Base-by-base conservation (phyloP, 2,888 invertebrate genomes). In the Pseudococcus jackbeardsleyi region DNA sequence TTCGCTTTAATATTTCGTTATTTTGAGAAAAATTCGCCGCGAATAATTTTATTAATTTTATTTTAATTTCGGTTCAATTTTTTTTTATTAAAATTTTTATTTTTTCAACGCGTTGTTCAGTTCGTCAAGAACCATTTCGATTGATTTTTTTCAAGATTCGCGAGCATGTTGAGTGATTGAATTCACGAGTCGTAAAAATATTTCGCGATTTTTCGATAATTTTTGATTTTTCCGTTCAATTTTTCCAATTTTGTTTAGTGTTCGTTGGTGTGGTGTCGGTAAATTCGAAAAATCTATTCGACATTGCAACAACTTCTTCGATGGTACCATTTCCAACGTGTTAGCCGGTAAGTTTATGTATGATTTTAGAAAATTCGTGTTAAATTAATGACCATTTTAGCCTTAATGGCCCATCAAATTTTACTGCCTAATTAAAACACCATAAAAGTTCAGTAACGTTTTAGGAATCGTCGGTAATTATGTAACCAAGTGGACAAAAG, bases 1-100 rank as follows among this genome's bases (percentile, higher is more conserved):
- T 46, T 77, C 77, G 77, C 72, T 39, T 50, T 0, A 50, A 26
- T 77, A 77, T 50, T 59, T 50, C 87, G 22, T 12, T 72, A 7
- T 59, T 59, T 59, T 59, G 8, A 72, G 22, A 26, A 26, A 72
- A 77, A 77, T 39, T 77, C 39, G 19, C 19, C 64, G 22, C 64
- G 50, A 50, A 50, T 50, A 15, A 15, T 15, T 17, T 50, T 50
- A 11, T 5, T 15, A 15, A 50, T 15, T 17, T 50, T 50, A 11
- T 5, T 15, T 1, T 17, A 17, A 50, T 15, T 50, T 50, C 50
- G 17, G 15, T 50, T 50, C 17, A 50, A 17, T 50, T 50, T 50
- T 50, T 50, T 50, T 15, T 50, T 50, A 5, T 50, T 8, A 17
- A 33, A 33, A 2, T 33, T 33, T 33, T 3, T 2, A 33, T 33